These are phyloP conservation scores for Drymodes brunneopygia DNA, from an alignment of 2,113 vertebrate genomes.

Conservation along the genomic window DNA sequence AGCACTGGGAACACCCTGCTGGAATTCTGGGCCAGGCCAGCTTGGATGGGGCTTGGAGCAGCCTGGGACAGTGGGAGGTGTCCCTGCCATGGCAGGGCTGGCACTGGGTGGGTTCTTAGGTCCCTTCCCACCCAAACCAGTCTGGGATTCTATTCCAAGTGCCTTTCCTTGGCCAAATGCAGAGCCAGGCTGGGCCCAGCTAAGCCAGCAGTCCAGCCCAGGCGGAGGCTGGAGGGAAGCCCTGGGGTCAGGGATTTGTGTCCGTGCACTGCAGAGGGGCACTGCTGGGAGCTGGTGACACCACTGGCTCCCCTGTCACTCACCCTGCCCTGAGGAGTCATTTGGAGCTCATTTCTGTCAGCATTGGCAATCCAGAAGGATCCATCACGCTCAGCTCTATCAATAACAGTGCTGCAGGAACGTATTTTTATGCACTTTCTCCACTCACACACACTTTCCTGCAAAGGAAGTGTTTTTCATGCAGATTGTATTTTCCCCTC, in stretches of 20 bases:
- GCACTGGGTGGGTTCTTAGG: too few relatives aligned
- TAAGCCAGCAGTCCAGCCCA: neutral
- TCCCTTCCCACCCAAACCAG: neutral
- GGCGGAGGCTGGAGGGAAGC: neutral
- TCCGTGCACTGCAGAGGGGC: fast-evolving
- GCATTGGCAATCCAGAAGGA: neutral
- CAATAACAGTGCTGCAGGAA: neutral
- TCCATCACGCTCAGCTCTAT: neutral
- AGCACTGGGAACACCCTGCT: neutral
- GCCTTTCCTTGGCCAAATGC: neutral
- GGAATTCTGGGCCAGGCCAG: neutral
- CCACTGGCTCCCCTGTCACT: neutral
- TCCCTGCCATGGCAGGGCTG: neutral
- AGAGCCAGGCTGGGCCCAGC: neutral
- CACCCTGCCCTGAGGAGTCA: neutral
- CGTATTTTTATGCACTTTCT: neutral
- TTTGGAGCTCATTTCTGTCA: neutral
- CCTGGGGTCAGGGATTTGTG: neutral
- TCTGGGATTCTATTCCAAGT: neutral
- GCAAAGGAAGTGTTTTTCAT: neutral
- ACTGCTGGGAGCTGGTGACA: neutral
- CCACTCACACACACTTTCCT: neutral
- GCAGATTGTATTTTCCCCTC: neutral
- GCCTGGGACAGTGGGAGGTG: neutral
- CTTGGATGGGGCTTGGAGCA: fast-evolving